Evolutionary conservation across 2,113 vertebrate species (phyloP), one percentile per base, ranked within the genome.

Genomic region (Heloderma charlesbogerti): DNA sequence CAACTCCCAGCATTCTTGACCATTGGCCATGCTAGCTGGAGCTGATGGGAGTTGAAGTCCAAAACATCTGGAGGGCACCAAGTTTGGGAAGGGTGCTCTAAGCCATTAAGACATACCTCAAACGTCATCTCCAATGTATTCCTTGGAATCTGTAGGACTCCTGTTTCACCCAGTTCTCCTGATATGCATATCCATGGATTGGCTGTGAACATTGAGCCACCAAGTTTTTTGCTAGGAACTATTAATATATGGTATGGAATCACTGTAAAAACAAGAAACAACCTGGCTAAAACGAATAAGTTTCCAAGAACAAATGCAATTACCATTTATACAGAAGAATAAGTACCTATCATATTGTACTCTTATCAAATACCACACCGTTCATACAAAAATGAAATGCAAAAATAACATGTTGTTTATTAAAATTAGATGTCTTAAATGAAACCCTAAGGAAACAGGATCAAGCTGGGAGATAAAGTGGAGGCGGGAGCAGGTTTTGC

Each of bases 171-270:
- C 93, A 99, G 95, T 88, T 99, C 99, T 90, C 99, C 99, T 0
- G 99, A 99, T 78, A 99, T 98, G 95, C 99, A 99, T 93, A 99
- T 99, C 99, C 99, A 99, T 31, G 99, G 99, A 94, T 99, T 99
- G 92, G 99, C 98, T 15, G 99, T 99, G 95, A 99, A 99, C 99
- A 99, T 99, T 89, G 99, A 99, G 91, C 99, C 99, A 3, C 98
- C 98, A 0, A 99, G 97, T 93, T 99, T 99, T 98, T 99, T 99
- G 97, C 99, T 99, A 34, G 99, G 97, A 95, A 99, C 97, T 60
- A 99, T 98, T 93, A 99, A 96, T 95, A 99, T 99, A 80, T 99
- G 99, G 95, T 99, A 99, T 0, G 99, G 99, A 93, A 99, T 99
- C 98, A 99, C 99, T 99, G 97, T 48, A 86, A 95, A 95, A 87